These are phyloP conservation scores for Tenthredo notha DNA, from an alignment of 2,888 invertebrate species.

Conservation along the genomic window DNA sequence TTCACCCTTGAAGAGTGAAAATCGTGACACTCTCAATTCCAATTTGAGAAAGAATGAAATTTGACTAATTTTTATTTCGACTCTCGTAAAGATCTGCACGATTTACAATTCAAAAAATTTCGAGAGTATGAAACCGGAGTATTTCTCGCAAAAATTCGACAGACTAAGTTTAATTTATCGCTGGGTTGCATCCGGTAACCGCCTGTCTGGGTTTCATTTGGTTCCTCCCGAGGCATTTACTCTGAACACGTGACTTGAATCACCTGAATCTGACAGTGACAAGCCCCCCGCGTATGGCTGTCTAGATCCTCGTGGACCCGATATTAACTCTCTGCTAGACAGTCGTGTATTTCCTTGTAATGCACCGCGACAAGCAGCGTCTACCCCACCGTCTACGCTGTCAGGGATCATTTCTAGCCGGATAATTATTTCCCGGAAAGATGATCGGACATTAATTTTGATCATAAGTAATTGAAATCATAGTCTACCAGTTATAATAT, in stretches of 20 bases:
- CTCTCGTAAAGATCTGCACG: not conserved
- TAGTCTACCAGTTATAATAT: not conserved
- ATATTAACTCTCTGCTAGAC: slow-evolving; percentile 49
- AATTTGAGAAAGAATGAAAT: not conserved
- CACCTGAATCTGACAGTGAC: slow-evolving; percentile 53
- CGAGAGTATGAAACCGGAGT: not conserved
- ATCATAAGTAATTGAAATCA: slow-evolving; percentile 1
- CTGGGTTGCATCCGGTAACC: slow-evolving; percentile 11
- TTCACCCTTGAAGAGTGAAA: too few relatives aligned
- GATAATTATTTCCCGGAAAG: slow-evolving; percentile 2
- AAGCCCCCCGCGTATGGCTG: slow-evolving; percentile 38
- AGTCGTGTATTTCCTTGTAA: slow-evolving; percentile 33
- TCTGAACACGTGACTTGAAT: slow-evolving; percentile 39
- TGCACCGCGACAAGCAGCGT: slow-evolving; percentile 24
- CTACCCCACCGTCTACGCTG: slow-evolving; percentile 23
- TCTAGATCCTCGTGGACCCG: slow-evolving; percentile 45
- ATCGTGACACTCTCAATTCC: too few relatives aligned
- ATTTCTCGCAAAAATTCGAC: not conserved
- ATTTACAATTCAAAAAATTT: not conserved
- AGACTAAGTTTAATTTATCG: slow-evolving; percentile 28
- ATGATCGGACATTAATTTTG: not conserved
- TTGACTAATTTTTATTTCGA: not conserved
- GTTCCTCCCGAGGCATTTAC: slow-evolving; percentile 42
- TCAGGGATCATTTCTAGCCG: slow-evolving; percentile 16
- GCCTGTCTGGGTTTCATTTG: slow-evolving; percentile 39